These are phyloP conservation scores for Platycheirus albimanus DNA, from an alignment of 2,888 invertebrate species.

Conservation along the genomic window DNA sequence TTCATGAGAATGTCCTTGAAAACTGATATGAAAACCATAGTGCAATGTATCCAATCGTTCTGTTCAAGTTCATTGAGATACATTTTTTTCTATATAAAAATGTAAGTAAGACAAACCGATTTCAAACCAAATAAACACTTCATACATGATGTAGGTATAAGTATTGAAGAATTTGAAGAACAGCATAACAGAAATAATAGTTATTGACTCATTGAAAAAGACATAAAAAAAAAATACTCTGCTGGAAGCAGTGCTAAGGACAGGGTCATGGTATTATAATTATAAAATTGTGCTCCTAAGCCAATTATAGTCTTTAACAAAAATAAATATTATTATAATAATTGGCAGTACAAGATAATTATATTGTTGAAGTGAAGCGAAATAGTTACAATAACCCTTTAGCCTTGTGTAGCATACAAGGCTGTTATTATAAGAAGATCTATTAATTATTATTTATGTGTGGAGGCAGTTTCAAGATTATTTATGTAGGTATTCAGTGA, in stretches of 20 bases:
- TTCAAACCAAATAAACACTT: background rate
- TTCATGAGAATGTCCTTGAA: constrained; percentile 2
- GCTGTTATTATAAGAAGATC: background rate
- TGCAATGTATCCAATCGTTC: background rate
- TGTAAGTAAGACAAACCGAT: background rate
- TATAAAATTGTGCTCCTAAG: constrained; percentile 7
- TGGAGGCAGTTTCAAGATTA: too few relatives aligned
- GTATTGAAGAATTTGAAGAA: background rate
- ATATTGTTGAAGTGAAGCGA: background rate
- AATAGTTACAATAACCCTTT: background rate
- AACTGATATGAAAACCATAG: background rate
- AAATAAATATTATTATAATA: background rate
- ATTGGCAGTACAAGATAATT: background rate
- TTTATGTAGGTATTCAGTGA: too few relatives aligned
- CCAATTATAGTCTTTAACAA: constrained; percentile 19
- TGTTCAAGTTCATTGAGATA: constrained; percentile 22
- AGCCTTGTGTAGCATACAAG: background rate
- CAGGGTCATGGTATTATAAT: constrained; percentile 22
- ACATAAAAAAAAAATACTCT: background rate
- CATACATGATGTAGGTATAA: too few relatives aligned
- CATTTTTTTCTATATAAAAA: background rate
- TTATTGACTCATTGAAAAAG: background rate
- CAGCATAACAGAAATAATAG: background rate
- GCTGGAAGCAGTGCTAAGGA: constrained; percentile 5
- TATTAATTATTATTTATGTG: too few relatives aligned